Conservation (phyloP, 2,888 invertebrate species). For the Troglohyphantes excavatus region DNA sequence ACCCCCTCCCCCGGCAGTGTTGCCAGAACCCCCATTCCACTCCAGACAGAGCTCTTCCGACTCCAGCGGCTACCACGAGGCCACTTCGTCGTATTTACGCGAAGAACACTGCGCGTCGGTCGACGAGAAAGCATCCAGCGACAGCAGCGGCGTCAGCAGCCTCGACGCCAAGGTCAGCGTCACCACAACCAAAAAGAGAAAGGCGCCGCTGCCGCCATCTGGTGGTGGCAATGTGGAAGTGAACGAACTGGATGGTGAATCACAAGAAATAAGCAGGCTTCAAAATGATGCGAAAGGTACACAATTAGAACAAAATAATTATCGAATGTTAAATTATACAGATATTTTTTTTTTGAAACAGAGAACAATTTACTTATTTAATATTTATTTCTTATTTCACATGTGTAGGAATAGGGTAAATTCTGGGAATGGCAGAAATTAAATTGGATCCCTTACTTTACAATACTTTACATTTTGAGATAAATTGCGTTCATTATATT, state of each 20-base stretch:
- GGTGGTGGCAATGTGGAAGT: not conserved
- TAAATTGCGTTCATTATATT: too few species aligned
- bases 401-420: too few species aligned
- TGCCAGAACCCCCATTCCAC: conserved; percentile 84
- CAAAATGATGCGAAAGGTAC: too few species aligned
- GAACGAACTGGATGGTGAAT: not conserved
- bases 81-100: conserved; percentile 85
- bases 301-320: too few species aligned
- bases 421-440: too few species aligned
- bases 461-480: too few species aligned
- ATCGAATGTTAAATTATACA: too few species aligned
- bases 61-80: conserved; percentile 89
- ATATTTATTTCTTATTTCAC: too few species aligned
- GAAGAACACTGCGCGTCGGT: conserved; percentile 84
- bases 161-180: conserved; percentile 46
- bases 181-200: conserved; percentile 66
- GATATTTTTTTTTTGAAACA: too few species aligned
- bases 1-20: conserved; percentile 82
- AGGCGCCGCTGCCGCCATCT: conserved; percentile 68
- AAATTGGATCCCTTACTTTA: too few species aligned
- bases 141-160: conserved; percentile 75
- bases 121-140: conserved; percentile 68
- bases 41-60: conserved; percentile 88
- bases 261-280: too few species aligned
- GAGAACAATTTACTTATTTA: too few species aligned